Evolutionary conservation across 2,888 invertebrate species (phyloP), one percentile per base, ranked within the genome.

Genomic region (Tineola bisselliella): DNA sequence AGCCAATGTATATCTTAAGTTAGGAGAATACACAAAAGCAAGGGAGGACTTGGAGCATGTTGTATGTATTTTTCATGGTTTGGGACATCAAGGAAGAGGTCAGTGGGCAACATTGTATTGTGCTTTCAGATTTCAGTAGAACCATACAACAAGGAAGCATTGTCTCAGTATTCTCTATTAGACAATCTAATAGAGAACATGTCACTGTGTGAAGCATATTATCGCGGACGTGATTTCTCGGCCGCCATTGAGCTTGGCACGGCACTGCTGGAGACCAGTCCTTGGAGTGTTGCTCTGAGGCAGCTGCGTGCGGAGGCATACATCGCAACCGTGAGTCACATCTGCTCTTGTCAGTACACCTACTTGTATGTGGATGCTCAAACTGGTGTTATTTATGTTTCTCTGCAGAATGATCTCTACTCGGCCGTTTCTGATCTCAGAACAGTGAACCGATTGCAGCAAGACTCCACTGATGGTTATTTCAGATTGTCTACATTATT

Each of bases 341-440:
- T n/a, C n/a, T n/a, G n/a, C n/a, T n/a, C n/a, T n/a, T n/a, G n/a
- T n/a, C n/a, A n/a, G n/a, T n/a, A n/a, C n/a, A n/a, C n/a, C n/a
- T n/a, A n/a, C n/a, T n/a, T n/a, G n/a, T n/a, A n/a, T n/a, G n/a
- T n/a, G n/a, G n/a, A n/a, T 63, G 25, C 25, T 25, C 25, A 25
- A n/a, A n/a, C n/a, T n/a, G n/a, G n/a, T n/a, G n/a, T 25, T 2
- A 25, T 25, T 4, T 25, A 6, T 25, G 25, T 69, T 12, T 6
- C 4, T 25, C 2, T 25, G 6, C 74, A 91, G 68, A 93, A 94
- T 61, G 96, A 98, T 77, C 86, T 92, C 44, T 89, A 92, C 71
- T 91, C 94, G 44, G 99, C 99, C 13, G 94, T 98, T 65, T 91
- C 93, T 18, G 99, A 99, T 80, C 90, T 99, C 69, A 89, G 95